Base-by-base conservation (phyloP, 2,888 invertebrate species). In the Zele albiditarsus region DNA sequence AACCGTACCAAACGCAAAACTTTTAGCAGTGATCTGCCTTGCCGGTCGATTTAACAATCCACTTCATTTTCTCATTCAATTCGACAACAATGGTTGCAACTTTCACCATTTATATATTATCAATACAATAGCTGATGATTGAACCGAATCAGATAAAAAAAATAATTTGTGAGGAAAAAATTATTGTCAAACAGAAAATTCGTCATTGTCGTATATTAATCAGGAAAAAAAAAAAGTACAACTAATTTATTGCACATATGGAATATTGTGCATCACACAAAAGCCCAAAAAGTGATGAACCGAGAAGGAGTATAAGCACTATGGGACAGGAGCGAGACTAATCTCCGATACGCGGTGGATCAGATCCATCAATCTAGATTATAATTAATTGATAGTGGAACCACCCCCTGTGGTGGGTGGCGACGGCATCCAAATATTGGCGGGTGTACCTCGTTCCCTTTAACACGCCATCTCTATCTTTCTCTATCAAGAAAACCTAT, bases 311-410 rank as follows among this genome's bases (percentile, higher is more conserved):
- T 16, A 46, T 53, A 53, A 20, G 8, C 20, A 20, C 6, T 2
- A 53, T 53, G 66, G 66, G 25, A 85, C 86, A 85, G 84, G 79
- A 86, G 86, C 87, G 87, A 82, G 84, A 87, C 88, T 89, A 89
- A 89, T 89, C 88, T 86, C 83, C 85, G 86, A 87, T 87, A 86
- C 83, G 84, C 79, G 76, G 62, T 70, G 77, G 78, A 88, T 89
- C 87, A 85, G 86, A 88, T 87, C 87, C 87, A 89, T 89, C 89
- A 88, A 88, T 89, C 89, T 89, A 88, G 88, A 89, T 89, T 89
- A 89, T 88, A 89, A 89, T 89, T 89, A 89, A 88, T 89, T 88
- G 89, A 89, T 89, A 89, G 88, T 81, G 82, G 84, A 82, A 80
- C 85, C 82, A 82, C 84, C 84, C 85, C 82, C 84, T 82, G 83